Conservation (phyloP, 1,140 invertebrate species). For the Fopius arisanus region DNA sequence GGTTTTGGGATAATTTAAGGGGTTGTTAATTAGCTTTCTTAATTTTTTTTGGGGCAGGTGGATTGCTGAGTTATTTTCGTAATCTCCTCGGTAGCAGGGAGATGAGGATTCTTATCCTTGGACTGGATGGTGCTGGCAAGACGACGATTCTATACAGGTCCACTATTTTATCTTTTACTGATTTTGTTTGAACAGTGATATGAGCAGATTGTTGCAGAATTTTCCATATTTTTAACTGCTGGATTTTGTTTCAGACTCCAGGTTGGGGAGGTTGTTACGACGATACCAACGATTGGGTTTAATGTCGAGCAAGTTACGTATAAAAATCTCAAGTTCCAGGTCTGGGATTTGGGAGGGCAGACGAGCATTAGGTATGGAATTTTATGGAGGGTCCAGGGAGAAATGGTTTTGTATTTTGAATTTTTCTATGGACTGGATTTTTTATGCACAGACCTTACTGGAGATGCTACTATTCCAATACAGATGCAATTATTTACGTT, state of each 20-base stretch:
- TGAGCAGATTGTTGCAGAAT: background rate
- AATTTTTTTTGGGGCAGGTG: conserved; percentile 73
- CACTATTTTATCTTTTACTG: background rate
- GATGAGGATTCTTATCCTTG: conserved; percentile 97
- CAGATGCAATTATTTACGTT: conserved; percentile 99
- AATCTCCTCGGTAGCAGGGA: conserved; percentile 92
- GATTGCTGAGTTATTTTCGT: conserved; percentile 94
- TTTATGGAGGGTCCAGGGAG: background rate
- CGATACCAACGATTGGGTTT: conserved; percentile 98
- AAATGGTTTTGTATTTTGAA: background rate
- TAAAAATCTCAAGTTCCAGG: conserved; percentile 96
- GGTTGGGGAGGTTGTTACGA: conserved; percentile 99
- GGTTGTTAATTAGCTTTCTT: background rate
- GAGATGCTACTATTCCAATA: conserved; percentile 99
- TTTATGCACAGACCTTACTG: conserved; percentile 93
- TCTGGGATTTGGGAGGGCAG: conserved; percentile 98
- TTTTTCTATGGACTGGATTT: conserved; percentile 19
- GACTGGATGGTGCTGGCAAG: conserved; percentile 97
- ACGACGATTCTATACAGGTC: conserved; percentile 97
- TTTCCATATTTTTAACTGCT: background rate
- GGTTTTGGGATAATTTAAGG: background rate
- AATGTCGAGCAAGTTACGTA: conserved; percentile 97
- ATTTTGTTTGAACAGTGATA: background rate
- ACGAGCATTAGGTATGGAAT: conserved; percentile 82
- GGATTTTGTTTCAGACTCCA: conserved; percentile 72